Evolutionary conservation across 2,888 invertebrate genomes (phyloP).

Genomic region (Elmis aenea): DNA sequence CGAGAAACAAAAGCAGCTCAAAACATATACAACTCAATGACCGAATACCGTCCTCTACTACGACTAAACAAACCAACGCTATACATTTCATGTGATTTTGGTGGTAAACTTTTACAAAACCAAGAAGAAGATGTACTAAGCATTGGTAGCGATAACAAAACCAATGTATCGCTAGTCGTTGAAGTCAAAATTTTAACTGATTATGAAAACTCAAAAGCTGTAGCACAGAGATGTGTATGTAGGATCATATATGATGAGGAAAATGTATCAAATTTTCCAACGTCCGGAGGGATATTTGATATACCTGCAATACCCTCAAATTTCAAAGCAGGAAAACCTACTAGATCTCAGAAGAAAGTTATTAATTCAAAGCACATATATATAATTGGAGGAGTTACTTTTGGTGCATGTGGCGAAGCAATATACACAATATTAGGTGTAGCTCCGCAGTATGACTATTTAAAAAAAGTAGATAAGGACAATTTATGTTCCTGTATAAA

Average conservation of each 20-base stretch:
- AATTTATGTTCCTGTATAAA: neutral
- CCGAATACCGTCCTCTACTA: constrained; percentile 11
- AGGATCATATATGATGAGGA: too few species aligned
- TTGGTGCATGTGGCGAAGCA: constrained; percentile 3
- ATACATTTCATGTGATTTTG: constrained; percentile 18
- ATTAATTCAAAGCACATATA: neutral
- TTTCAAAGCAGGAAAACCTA: constrained; percentile 3
- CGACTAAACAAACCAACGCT: constrained; percentile 24
- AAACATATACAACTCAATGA: constrained; percentile 23
- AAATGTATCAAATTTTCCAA: too few species aligned
- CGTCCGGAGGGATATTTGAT: too few species aligned
- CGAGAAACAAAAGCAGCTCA: constrained; percentile 29
- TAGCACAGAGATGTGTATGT: too few species aligned
- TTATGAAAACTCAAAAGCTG: too few species aligned
- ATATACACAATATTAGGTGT: constrained; percentile 11
- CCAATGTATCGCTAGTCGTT: constrained; percentile 5
- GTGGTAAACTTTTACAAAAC: neutral
- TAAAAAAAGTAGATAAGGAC: too few species aligned
- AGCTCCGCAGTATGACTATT: too few species aligned
- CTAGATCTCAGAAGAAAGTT: constrained; percentile 1
- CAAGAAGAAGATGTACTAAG: constrained; percentile 1
- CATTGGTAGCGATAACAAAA: constrained; percentile 2
- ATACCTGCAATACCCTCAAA: too few species aligned
- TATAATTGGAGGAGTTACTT: constrained; percentile 10
- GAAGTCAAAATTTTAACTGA: constrained; percentile 10